These are phyloP conservation scores for Telmatherina bonti DNA, from an alignment of 2,797 vertebrate genomes.

Conservation along the genomic window DNA sequence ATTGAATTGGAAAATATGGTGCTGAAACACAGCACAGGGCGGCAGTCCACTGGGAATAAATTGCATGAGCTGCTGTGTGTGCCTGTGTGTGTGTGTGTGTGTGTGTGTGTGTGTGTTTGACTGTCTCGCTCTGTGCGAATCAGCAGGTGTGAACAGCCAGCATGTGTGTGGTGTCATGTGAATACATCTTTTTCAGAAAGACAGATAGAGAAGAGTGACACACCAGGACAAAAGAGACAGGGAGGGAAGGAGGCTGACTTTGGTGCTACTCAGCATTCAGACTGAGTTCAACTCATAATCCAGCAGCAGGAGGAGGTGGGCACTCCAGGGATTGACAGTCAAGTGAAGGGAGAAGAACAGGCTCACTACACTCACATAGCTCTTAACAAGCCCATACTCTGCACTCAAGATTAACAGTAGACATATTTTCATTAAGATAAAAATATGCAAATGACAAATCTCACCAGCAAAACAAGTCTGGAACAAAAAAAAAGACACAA, in stretches of 20 bases:
- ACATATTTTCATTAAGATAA: not conserved
- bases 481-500: too few relatives aligned
- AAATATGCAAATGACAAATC: not conserved
- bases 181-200: constrained; percentile 59
- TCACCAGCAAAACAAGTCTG: not conserved
- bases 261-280: constrained; percentile 61
- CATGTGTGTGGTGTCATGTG: constrained; percentile 60
- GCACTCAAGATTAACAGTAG: not conserved
- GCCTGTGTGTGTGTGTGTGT: constrained; percentile 19
- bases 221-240: constrained; percentile 38
- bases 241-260: constrained; percentile 16
- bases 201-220: constrained; percentile 38
- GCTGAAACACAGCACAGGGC: constrained; percentile 39
- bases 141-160: constrained; percentile 65
- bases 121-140: constrained; percentile 56
- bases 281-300: constrained; percentile 73
- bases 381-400: constrained; percentile 11
- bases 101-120: constrained; percentile 36
- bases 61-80: constrained; percentile 39
- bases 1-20: constrained; percentile 28
- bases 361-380: constrained; percentile 23
- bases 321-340: constrained; percentile 63
- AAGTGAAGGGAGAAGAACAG: constrained; percentile 57
- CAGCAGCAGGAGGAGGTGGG: constrained; percentile 47
- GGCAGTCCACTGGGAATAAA: constrained; percentile 52